phyloP scores from a whole-genome alignment of 1,140 invertebrate species.

The Drosophila neocordata region DNA sequence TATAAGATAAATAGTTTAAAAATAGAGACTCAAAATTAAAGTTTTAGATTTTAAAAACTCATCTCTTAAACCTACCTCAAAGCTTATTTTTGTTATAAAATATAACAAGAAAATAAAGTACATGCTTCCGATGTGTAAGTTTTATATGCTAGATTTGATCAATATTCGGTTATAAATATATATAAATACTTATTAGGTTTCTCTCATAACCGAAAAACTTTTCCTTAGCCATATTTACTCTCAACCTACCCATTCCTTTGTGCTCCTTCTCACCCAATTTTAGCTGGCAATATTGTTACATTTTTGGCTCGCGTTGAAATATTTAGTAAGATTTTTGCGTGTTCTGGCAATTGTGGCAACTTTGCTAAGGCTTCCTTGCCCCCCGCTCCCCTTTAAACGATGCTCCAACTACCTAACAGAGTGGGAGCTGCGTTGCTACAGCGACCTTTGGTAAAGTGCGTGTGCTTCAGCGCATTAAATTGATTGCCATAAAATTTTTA shows the following conservation, averaged over 20 bases:
- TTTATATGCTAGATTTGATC: background rate
- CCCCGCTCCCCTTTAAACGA: background rate
- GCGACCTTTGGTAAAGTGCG: conserved; percentile 62
- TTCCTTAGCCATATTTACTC: background rate
- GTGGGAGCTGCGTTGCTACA: conserved; percentile 38
- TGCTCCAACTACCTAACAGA: background rate
- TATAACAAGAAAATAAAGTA: no score
- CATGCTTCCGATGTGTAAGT: background rate
- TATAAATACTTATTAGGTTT: conserved; percentile 47
- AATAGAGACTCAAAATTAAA: no score
- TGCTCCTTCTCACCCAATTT: conserved; percentile 13
- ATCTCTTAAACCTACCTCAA: no score
- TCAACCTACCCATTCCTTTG: background rate
- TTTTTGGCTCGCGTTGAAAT: conserved; percentile 58
- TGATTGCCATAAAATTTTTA: conserved; percentile 74
- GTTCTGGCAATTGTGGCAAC: conserved; percentile 59
- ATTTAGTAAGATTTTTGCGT: conserved; percentile 73
- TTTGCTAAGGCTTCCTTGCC: conserved; percentile 55
- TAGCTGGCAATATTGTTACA: conserved; percentile 26
- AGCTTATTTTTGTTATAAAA: no score
- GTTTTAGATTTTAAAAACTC: no score
- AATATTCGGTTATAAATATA: conserved; percentile 20
- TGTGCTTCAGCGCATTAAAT: conserved; percentile 72
- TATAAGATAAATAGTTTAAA: no score
- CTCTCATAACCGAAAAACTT: conserved; percentile 21